Base-by-base conservation (phyloP, 64 coral and sea anemone genomes). In the Pocillopora verrucosa region DNA sequence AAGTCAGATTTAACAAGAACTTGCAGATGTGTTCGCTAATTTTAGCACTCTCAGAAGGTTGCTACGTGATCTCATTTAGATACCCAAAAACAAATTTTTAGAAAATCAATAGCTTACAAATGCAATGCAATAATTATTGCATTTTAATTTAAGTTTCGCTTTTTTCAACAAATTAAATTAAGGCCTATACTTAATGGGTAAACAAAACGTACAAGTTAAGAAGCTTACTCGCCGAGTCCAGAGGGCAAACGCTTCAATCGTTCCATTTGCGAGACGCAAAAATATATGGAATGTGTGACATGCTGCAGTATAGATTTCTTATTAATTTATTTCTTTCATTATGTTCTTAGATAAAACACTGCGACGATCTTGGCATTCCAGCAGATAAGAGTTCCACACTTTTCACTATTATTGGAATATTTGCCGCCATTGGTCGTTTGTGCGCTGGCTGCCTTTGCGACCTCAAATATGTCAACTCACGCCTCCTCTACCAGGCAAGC, bases 281-380 rank as follows among this genome's bases (percentile, higher is more conserved):
- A 51, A 51, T 51, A 7, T 51, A 7, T 51, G 41, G 41, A 51
- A 51, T 3, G 41, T 51, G 41, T 51, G 41, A 51, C 7, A 7
- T 51, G 41, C 7, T 51, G 41, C 41, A 51, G 41, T 51, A 1
- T 51, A 51, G 3, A 4, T 51, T 70, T 25, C 6, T 2, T 0
- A 25, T 24, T n/a, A 70, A 0, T 25, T 15, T 10, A 7, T 9
- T 63, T 63, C 0, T n/a, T 16, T 64, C 9, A 16, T 63, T 30
- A 62, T 13, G 3, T 58, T 78, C 79, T 59, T 37, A 92, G 90
- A 84, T 86, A 13, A 92, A 92, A 63, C 25, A 86, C 45, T 76
- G 77, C 14, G 34, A 78, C 16, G 90, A 92, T 45, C 74, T 92
- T 87, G 90, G 82, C 56, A 61, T 86, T 37, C 62, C 90, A 16